Base-by-base conservation (phyloP, 1,140 invertebrate genomes). In the Zaprionus taronus region DNA sequence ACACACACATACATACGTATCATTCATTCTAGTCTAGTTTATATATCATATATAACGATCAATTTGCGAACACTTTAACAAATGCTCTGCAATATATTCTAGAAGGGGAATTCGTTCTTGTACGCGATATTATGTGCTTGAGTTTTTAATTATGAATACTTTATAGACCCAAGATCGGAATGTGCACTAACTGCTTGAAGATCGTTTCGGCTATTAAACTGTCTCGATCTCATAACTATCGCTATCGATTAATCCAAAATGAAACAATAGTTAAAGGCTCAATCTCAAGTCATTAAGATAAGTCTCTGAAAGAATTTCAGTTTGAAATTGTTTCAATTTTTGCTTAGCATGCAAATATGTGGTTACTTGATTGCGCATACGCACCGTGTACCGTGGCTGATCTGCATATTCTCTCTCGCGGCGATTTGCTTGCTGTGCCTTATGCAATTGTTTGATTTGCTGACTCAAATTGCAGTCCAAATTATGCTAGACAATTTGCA, bases 381-480 rank as follows among this genome's bases (percentile, higher is more conserved):
- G 64, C 71, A 67, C 31, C 14, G 55, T 49, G 14, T 5, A 12
- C 20, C 17, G 5, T n/a, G 7, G 17, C 7, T 67, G 24, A 11
- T 12, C 64, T 47, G 28, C n/a, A 62, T 64, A 24, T 63, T 71
- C 51, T 56, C 26, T 55, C 15, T 11, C 12, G 20, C n/a, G 2
- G 15, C 26, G 53, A 72, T 49, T 72, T 66, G 63, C 31, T 9
- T 34, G 38, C 17, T 24, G 34, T 26, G 12, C 1, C 9, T 61
- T 68, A 56, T 73, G 71, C 64, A 73, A 61, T 68, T 73, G 71
- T 38, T 62, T 47, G 58, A 70, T 74, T 69, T 62, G 58, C 31
- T 72, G 9, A 55, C 20, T 38, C 20, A 63, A 70, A 69, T 74
- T 47, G 28, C 57, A 53, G 9, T 15, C 38, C 65, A 24, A 63